phyloP scores from a whole-genome alignment of 2,888 invertebrate species.

The Gymnoscelis rufifasciata region DNA sequence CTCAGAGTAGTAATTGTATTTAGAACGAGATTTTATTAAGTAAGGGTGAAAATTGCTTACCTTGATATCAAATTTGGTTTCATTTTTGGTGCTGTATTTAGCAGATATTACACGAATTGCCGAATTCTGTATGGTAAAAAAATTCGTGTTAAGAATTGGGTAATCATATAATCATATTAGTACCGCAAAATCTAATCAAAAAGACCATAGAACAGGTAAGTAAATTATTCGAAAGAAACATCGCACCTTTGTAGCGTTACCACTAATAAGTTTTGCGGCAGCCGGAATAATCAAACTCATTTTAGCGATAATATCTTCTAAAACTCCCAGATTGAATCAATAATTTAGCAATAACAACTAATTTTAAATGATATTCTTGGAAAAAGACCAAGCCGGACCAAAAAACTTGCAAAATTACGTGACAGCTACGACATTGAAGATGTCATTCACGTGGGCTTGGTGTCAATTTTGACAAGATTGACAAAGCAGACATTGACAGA shows the following conservation, averaged over 20 bases:
- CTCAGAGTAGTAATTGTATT: too few species aligned
- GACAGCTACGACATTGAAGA: slow-evolving; percentile 6
- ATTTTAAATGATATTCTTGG: background rate
- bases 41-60: slow-evolving; percentile 42
- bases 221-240: background rate
- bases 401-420: background rate
- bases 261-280: slow-evolving; percentile 55
- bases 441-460: background rate
- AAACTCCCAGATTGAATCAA: slow-evolving; percentile 58
- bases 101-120: slow-evolving; percentile 53
- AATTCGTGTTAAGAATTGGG: background rate
- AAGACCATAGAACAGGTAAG: too few species aligned
- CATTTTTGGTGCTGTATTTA: slow-evolving; percentile 74
- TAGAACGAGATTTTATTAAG: background rate
- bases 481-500: too few species aligned
- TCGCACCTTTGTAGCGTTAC: slow-evolving; percentile 55
- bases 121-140: slow-evolving; percentile 55
- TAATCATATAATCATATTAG: background rate
- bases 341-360: slow-evolving; percentile 28
- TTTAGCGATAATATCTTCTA: slow-evolving; percentile 25
- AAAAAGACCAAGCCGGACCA: background rate
- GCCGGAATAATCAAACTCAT: slow-evolving; percentile 69
- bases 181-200: background rate
- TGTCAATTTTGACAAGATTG: background rate
- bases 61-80: slow-evolving; percentile 81